phyloP scores from a whole-genome alignment of 2,888 invertebrate genomes.

The Oeneis ivallda region DNA sequence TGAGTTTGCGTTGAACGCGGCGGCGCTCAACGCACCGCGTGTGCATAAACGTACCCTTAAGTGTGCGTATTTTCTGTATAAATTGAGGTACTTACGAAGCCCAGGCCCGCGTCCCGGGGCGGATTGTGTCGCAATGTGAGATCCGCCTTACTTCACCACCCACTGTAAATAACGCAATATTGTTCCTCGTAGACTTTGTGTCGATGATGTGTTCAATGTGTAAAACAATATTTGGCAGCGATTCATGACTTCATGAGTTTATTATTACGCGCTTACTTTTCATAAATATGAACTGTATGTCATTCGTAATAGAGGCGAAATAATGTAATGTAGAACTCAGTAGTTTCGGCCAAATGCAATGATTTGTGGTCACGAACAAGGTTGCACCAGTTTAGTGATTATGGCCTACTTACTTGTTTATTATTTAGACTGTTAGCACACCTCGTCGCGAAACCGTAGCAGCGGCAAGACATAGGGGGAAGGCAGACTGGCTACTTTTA shows the following conservation, averaged over 20 bases:
- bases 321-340: not conserved
- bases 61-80: too few species aligned
- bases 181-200: not conserved
- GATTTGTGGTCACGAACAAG: not conserved
- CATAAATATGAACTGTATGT: not conserved
- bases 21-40: too few species aligned
- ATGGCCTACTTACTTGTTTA: not conserved
- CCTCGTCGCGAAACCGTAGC: too few species aligned
- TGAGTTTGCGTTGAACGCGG: too few species aligned
- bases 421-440: too few species aligned
- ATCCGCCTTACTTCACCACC: not conserved
- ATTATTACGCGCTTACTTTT: not conserved
- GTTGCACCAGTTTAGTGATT: conserved; percentile 1
- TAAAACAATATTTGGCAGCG: conserved; percentile 2
- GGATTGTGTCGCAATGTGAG: too few species aligned
- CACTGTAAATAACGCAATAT: not conserved
- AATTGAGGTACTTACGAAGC: too few species aligned
- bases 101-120: too few species aligned
- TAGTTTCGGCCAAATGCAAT: not conserved
- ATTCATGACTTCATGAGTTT: not conserved
- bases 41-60: too few species aligned
- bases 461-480: too few species aligned
- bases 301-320: not conserved
- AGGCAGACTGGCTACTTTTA: too few species aligned
- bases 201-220: not conserved